These are phyloP conservation scores for Hoplodrina blanda DNA, from an alignment of 2,888 invertebrate species.

Conservation along the genomic window DNA sequence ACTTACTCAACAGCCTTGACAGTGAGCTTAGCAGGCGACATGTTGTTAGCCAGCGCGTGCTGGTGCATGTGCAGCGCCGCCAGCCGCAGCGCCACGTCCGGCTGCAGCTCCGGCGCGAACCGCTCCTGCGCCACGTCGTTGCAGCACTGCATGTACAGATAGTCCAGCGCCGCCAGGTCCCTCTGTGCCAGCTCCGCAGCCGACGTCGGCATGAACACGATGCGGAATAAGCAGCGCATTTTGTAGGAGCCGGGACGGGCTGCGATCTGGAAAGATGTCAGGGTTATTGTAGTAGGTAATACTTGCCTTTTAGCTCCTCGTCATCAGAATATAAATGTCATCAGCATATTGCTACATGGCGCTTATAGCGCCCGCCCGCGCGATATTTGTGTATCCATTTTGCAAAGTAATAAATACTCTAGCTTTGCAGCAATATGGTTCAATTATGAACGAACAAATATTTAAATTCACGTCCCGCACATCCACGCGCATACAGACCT, in stretches of 20 bases:
- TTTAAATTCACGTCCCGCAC: too few species aligned
- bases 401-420: too few species aligned
- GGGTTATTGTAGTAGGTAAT: background rate
- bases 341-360: too few species aligned
- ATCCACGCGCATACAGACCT: too few species aligned
- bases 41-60: conserved; percentile 95
- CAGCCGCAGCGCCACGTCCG: conserved; percentile 96
- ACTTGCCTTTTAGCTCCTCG: too few species aligned
- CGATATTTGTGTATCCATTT: too few species aligned
- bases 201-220: conserved; percentile 96
- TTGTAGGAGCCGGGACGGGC: conserved; percentile 97
- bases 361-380: too few species aligned
- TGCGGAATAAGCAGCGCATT: conserved; percentile 96
- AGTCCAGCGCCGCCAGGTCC: conserved; percentile 96
- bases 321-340: too few species aligned
- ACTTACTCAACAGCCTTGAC: conserved; percentile 90
- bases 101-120: conserved; percentile 96
- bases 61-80: conserved; percentile 98
- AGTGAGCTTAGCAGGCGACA: conserved; percentile 94
- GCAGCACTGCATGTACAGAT: conserved; percentile 97
- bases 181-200: conserved; percentile 95
- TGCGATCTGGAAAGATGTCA: conserved; percentile 92
- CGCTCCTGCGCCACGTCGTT: conserved; percentile 98
- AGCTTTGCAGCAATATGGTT: too few species aligned
- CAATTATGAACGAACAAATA: too few species aligned